Conservation (phyloP, 2,797 vertebrate species). For the Dermochelys coriacea region DNA sequence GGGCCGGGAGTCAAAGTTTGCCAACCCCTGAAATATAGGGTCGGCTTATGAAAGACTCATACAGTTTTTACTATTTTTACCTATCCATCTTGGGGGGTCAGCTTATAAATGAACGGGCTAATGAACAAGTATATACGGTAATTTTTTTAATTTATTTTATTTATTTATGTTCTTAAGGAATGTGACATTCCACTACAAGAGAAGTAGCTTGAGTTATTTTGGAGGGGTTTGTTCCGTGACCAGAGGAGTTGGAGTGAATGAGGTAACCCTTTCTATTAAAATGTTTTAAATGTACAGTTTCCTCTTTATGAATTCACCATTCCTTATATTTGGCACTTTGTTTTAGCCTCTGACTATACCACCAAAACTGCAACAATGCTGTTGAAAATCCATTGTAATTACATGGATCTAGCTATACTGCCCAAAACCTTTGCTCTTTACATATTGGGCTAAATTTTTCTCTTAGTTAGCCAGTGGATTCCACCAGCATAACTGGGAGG, state of each 20-base stretch:
- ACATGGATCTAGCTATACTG: not conserved
- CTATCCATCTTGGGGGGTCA: too few species aligned
- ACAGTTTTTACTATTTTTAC: too few species aligned
- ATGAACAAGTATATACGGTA: too few species aligned
- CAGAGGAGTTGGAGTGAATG: conserved; percentile 96
- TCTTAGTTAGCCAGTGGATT: not conserved
- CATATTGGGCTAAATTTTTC: not conserved
- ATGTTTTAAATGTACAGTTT: not conserved
- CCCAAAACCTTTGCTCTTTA: not conserved
- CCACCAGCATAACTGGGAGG: not conserved
- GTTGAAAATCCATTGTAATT: not conserved
- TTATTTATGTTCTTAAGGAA: conserved; percentile 83
- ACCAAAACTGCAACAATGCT: not conserved
- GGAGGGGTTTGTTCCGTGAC: conserved; percentile 93
- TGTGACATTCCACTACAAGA: conserved; percentile 95
- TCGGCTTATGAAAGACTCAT: too few species aligned
- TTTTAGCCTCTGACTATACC: not conserved
- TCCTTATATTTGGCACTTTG: not conserved
- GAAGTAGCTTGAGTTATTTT: conserved; percentile 94
- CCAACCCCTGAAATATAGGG: too few species aligned
- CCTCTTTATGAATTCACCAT: not conserved
- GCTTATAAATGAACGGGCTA: too few species aligned
- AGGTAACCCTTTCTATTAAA: conserved; percentile 84
- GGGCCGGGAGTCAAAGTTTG: too few species aligned
- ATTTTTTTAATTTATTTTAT: not conserved